phyloP scores from a whole-genome alignment of 2,888 invertebrate genomes.

The Arrhopalites spinosus region DNA sequence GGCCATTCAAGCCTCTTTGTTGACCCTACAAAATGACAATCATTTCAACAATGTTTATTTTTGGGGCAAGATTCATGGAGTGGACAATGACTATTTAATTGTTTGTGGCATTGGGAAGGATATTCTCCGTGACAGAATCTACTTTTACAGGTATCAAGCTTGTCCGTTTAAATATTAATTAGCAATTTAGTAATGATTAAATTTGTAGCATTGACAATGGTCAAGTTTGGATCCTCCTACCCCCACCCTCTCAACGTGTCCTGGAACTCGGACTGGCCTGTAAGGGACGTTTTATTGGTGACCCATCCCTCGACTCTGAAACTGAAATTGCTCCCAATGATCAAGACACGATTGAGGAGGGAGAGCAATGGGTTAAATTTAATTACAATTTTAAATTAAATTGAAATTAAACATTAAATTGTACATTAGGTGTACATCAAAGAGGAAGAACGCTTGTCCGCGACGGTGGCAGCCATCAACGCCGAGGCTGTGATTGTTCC shows the following conservation, averaged over 20 bases:
- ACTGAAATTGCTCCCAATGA: slow-evolving; percentile 50
- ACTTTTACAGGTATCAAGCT: slow-evolving; percentile 73
- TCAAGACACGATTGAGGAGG: slow-evolving; percentile 51
- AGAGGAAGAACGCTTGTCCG: slow-evolving; percentile 78
- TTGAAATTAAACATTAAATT: background rate
- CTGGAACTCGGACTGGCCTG: slow-evolving; percentile 46
- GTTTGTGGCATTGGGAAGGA: slow-evolving; percentile 79
- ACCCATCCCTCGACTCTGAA: slow-evolving; percentile 51
- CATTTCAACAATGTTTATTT: slow-evolving; percentile 80
- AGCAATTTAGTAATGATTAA: background rate
- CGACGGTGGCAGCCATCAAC: slow-evolving; percentile 71
- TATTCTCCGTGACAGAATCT: slow-evolving; percentile 72
- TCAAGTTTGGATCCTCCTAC: slow-evolving; percentile 52
- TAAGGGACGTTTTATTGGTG: slow-evolving; percentile 53
- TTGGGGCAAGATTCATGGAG: slow-evolving; percentile 83
- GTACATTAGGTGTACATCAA: slow-evolving; percentile 62
- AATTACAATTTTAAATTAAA: background rate
- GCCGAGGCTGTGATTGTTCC: slow-evolving; percentile 79
- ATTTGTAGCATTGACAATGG: slow-evolving; percentile 45
- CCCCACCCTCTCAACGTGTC: slow-evolving; percentile 39
- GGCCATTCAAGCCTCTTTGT: slow-evolving; percentile 74
- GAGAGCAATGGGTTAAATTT: slow-evolving; percentile 48
- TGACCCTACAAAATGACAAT: slow-evolving; percentile 80
- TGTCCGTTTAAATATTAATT: background rate
- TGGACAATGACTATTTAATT: slow-evolving; percentile 78